A percentile compares a stretch with the other conserved stretches of the same genome.
Conservation (phyloP, 2,113 vertebrate species). For the Leucosticte australis region DNA sequence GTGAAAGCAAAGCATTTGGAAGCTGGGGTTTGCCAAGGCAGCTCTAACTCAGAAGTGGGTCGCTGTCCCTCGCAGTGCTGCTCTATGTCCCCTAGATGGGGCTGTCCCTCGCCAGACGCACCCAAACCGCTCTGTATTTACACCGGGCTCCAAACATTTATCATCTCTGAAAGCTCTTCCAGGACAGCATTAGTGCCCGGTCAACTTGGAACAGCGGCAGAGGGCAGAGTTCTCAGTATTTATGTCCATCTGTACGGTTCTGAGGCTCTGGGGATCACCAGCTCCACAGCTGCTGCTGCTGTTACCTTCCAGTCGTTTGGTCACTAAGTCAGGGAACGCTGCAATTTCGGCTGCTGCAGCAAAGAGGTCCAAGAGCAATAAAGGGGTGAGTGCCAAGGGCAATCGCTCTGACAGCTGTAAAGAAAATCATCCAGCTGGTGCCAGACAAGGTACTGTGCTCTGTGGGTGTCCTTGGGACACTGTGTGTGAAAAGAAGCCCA, state of each 20-base stretch:
- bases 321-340: neutral
- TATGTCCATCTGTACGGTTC: neutral
- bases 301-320: neutral
- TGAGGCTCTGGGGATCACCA: neutral
- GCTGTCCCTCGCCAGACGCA: neutral
- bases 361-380: neutral
- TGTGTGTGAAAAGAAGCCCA: neutral
- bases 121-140: neutral
- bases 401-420: neutral
- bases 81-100: conserved; percentile 24
- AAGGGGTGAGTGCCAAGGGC: neutral
- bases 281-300: neutral
- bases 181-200: neutral
- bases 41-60: neutral
- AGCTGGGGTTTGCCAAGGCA: neutral
- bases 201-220: neutral
- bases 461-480: neutral
- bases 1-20: neutral
- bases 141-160: neutral
- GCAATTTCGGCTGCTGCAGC: neutral
- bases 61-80: neutral
- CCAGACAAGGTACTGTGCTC: neutral
- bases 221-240: neutral
- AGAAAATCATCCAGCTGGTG: neutral
- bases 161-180: neutral